phyloP scores from a whole-genome alignment of 2,113 vertebrate genomes.

The Etheostoma spectabile region DNA sequence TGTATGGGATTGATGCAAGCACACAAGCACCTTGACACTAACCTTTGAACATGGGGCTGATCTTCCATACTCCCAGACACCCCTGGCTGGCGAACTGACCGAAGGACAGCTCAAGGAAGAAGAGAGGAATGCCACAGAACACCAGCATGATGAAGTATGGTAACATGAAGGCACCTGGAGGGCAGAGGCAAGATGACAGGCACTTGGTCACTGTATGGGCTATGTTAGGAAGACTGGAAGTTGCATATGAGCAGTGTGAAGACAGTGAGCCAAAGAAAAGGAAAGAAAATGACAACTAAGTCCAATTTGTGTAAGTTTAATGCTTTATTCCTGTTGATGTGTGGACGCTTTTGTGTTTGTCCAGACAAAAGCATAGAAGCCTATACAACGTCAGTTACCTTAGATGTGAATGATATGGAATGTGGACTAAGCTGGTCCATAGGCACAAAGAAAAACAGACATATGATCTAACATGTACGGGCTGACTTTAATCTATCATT shows the following conservation, averaged over 20 bases:
- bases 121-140: constrained; percentile 97
- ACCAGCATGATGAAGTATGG: constrained; percentile 99
- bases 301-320: neutral
- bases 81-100: constrained; percentile 98
- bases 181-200: constrained; percentile 2
- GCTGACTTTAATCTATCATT: neutral
- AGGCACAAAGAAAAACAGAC: constrained; percentile 2
- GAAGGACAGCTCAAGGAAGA: constrained; percentile 98
- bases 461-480: neutral
- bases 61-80: constrained; percentile 97
- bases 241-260: neutral
- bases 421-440: constrained; percentile 6
- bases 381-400: neutral
- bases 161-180: constrained; percentile 96
- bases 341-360: neutral
- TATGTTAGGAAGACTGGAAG: neutral
- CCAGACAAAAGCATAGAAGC: neutral
- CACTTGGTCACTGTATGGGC: neutral
- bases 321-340: neutral
- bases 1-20: neutral
- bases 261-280: neutral
- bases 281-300: neutral
- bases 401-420: constrained; percentile 9
- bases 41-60: constrained; percentile 99
- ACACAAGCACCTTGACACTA: constrained; percentile 50